Percentiles rank a stretch among this genome's conserved stretches.
These are phyloP conservation scores for Drosophila borborema DNA, from an alignment of 2,888 invertebrate species.

Conservation along the genomic window DNA sequence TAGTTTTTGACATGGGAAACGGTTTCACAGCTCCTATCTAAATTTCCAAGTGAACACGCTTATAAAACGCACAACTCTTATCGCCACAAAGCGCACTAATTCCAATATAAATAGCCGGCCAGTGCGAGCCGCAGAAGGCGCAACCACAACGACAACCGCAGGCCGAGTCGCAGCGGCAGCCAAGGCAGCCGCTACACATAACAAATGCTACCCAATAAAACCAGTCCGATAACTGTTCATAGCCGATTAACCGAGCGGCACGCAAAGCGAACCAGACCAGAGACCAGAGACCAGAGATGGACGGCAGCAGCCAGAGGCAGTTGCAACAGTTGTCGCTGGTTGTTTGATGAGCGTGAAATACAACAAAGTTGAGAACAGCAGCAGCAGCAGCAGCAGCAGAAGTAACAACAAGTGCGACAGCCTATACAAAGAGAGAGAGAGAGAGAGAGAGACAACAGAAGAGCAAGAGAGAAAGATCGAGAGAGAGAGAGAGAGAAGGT, in stretches of 20 bases:
- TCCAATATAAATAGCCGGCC: conserved; percentile 72
- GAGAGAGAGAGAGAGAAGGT: conserved; percentile 42
- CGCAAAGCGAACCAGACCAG: conserved; percentile 64
- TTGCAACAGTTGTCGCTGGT: conserved; percentile 75
- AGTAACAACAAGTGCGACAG: conserved; percentile 59
- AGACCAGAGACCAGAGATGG: conserved; percentile 32
- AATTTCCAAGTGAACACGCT: conserved; percentile 74
- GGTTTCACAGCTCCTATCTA: conserved; percentile 64
- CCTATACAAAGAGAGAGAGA: background rate
- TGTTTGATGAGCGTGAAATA: conserved; percentile 79
- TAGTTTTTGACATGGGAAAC: conserved; percentile 45
- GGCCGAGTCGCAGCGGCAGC: conserved; percentile 5
- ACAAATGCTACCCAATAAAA: conserved; percentile 74
- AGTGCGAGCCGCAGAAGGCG: conserved; percentile 26
- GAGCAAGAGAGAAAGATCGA: background rate
- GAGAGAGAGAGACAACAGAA: background rate
- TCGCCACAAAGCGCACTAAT: conserved; percentile 76
- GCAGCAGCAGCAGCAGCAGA: conserved; percentile 22
- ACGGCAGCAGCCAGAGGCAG: conserved; percentile 20
- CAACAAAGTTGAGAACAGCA: conserved; percentile 74
- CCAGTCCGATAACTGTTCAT: conserved; percentile 81
- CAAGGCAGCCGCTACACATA: conserved; percentile 58
- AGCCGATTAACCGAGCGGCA: conserved; percentile 79
- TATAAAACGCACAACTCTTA: conserved; percentile 75
- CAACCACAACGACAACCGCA: conserved; percentile 28